These are phyloP conservation scores for Ciconia maguari DNA, from an alignment of 2,113 vertebrate species.

Conservation along the genomic window DNA sequence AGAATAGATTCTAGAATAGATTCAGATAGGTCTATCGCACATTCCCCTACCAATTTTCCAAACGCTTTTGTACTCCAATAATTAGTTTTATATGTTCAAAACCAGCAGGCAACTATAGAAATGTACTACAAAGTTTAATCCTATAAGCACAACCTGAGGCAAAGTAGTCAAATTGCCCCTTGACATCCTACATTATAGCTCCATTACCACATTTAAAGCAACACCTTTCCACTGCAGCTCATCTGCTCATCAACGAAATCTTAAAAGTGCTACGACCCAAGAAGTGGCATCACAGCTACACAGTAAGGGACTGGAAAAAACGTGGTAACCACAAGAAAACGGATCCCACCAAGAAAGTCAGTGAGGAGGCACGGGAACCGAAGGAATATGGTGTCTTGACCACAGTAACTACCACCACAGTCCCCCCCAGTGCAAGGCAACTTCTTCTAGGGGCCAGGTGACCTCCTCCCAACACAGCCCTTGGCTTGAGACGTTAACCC, in stretches of 20 bases:
- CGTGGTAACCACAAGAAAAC: background rate
- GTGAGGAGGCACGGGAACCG: accelerated
- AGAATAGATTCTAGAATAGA: background rate
- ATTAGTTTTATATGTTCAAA: background rate
- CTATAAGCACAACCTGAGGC: background rate
- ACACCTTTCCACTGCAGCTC: background rate
- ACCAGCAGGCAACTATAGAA: background rate
- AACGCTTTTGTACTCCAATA: background rate
- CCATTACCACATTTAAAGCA: background rate
- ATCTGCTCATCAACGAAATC: background rate
- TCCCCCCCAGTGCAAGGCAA: background rate
- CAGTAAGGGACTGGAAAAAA: background rate
- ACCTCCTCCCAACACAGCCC: background rate
- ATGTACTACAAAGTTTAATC: background rate
- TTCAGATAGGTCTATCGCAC: background rate
- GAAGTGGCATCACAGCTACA: background rate
- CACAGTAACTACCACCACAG: background rate
- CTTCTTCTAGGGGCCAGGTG: background rate
- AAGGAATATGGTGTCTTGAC: background rate
- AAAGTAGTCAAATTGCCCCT: background rate
- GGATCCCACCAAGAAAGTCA: background rate
- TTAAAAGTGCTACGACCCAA: background rate
- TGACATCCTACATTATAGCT: background rate
- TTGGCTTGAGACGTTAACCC: background rate
- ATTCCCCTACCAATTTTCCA: background rate